These are phyloP conservation scores for Helleia helle DNA, from an alignment of 2,888 invertebrate species.

Conservation along the genomic window DNA sequence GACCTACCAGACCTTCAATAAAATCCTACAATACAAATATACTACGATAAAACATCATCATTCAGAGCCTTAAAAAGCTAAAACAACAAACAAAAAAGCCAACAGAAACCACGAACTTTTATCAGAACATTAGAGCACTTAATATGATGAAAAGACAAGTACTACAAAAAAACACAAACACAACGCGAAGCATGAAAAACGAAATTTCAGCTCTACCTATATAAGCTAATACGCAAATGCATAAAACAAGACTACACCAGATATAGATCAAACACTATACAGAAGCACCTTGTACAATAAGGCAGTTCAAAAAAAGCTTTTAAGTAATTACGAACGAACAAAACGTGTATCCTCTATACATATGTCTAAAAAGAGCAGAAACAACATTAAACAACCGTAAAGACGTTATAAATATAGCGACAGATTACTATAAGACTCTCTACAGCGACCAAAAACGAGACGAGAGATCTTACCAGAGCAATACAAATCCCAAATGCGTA, in stretches of 20 bases:
- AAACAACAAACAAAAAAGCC: not conserved
- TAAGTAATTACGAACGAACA: slow-evolving; percentile 14
- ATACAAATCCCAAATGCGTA: no score
- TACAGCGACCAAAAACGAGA: no score
- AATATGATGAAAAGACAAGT: not conserved
- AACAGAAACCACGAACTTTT: not conserved
- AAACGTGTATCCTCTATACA: slow-evolving; percentile 16
- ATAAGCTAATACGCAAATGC: slow-evolving; percentile 14
- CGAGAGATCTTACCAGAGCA: no score
- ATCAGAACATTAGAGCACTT: not conserved
- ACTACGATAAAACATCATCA: not conserved
- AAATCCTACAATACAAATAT: not conserved
- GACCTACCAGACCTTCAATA: no score
- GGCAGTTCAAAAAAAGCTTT: slow-evolving; percentile 14
- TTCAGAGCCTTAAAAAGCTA: not conserved
- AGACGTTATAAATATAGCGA: slow-evolving; percentile 12
- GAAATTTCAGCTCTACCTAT: not conserved
- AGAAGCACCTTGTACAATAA: slow-evolving; percentile 10
- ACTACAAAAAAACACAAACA: not conserved
- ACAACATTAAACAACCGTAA: slow-evolving; percentile 10
- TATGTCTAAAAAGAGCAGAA: slow-evolving; percentile 5
- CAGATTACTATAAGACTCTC: slow-evolving; percentile 13
- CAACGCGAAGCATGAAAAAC: slow-evolving; percentile 2
- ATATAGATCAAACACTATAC: slow-evolving; percentile 6
- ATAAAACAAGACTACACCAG: slow-evolving; percentile 14